phyloP scores from a whole-genome alignment of 2,888 invertebrate species.

The Peribatodes rhomboidaria region DNA sequence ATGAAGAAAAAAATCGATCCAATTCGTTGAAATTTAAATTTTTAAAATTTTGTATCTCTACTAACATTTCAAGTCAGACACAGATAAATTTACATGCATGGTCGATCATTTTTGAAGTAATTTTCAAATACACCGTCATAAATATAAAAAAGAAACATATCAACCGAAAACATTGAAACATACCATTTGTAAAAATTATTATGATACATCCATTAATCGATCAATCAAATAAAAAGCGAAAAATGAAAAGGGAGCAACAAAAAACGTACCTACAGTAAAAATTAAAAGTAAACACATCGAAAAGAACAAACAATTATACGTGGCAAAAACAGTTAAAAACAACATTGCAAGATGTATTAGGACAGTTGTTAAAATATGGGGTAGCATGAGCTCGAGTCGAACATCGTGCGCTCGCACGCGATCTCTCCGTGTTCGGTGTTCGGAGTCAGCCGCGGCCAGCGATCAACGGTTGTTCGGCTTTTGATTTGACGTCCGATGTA shows the following conservation, averaged over 20 bases:
- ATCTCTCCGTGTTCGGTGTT: conserved; percentile 54
- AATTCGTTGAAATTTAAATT: conserved; percentile 87
- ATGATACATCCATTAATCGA: conserved; percentile 44
- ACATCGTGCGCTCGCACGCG: conserved; percentile 82
- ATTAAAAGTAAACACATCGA: conserved; percentile 83
- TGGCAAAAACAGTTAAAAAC: conserved; percentile 85
- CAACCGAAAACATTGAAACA: conserved; percentile 12
- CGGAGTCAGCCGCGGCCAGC: conserved; percentile 33
- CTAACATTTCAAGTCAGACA: conserved; percentile 61
- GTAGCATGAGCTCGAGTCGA: conserved; percentile 76
- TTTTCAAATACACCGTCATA: conserved; percentile 8
- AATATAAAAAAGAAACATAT: not conserved
- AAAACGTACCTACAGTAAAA: conserved; percentile 68
- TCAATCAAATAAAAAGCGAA: conserved; percentile 53
- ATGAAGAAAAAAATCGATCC: conserved; percentile 89
- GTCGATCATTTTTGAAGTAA: conserved; percentile 31
- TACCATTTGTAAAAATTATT: conserved; percentile 25
- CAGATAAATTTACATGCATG: conserved; percentile 86
- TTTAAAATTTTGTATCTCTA: conserved; percentile 66
- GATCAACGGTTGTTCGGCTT: conserved; percentile 42
- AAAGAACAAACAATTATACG: conserved; percentile 80
- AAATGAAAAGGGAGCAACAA: conserved; percentile 55
- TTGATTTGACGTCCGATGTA: conserved; percentile 38
- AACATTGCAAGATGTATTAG: conserved; percentile 87
- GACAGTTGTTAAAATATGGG: conserved; percentile 87